phyloP scores from a whole-genome alignment of 2,113 vertebrate species.

The Festucalex cinctus region DNA sequence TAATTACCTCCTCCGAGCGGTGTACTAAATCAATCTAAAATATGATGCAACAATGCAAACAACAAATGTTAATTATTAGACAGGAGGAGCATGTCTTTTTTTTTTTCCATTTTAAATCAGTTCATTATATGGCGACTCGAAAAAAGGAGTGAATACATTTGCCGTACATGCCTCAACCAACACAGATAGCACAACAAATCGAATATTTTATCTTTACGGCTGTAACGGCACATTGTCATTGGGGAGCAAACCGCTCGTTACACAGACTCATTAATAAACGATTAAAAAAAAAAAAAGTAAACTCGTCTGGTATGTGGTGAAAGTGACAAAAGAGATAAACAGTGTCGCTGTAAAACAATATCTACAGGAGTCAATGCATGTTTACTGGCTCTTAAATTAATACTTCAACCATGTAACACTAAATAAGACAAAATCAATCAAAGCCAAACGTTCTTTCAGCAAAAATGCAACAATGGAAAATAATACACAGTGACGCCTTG shows the following conservation, averaged over 20 bases:
- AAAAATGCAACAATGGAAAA: not conserved
- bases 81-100: not conserved
- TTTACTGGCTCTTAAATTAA: not conserved
- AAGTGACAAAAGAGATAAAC: not conserved
- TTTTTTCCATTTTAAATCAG: not conserved
- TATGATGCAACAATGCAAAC: not conserved
- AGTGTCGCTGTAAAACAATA: not conserved
- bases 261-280: not conserved
- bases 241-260: not conserved
- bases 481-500: not conserved
- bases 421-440: not conserved
- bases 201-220: not conserved
- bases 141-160: not conserved
- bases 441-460: not conserved
- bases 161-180: not conserved
- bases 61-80: not conserved
- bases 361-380: not conserved
- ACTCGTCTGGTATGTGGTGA: not conserved
- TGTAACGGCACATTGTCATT: not conserved
- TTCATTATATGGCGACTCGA: not conserved
- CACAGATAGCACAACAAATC: not conserved
- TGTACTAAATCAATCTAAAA: not conserved
- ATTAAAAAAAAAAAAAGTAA: not conserved
- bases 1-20: too few relatives aligned
- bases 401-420: not conserved